These are phyloP conservation scores for Psittacula echo DNA, from an alignment of 2,797 vertebrate genomes.

Conservation along the genomic window DNA sequence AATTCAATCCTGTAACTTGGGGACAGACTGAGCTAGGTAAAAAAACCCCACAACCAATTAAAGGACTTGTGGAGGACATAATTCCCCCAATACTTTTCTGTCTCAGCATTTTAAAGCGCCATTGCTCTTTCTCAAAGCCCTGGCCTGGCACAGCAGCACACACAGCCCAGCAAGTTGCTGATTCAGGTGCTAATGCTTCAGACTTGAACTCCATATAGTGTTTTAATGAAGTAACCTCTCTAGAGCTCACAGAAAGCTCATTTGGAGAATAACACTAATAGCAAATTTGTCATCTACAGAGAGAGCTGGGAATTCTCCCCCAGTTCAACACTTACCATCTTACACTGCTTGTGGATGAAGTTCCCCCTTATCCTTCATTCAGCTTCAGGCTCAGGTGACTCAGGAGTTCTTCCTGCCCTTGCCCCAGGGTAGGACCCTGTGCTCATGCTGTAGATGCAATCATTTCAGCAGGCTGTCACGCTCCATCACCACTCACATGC, in stretches of 20 bases:
- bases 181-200: background rate
- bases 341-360: background rate
- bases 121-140: background rate
- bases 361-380: background rate
- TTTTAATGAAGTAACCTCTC: constrained; percentile 6
- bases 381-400: background rate
- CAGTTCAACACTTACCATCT: background rate
- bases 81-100: background rate
- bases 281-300: background rate
- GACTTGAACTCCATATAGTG: background rate
- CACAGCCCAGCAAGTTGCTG: background rate
- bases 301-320: background rate
- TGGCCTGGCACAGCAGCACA: background rate
- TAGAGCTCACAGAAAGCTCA: background rate
- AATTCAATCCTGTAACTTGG: background rate
- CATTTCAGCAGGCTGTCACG: background rate
- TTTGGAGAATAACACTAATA: background rate
- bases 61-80: background rate
- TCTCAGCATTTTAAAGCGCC: background rate
- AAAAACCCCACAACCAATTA: background rate
- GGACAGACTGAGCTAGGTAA: background rate
- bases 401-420: background rate
- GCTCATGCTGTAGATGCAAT: rapidly evolving
- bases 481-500: background rate
- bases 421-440: background rate